Evolutionary conservation across 2,888 invertebrate species (phyloP).

Genomic region (Periphyllus acericola): DNA sequence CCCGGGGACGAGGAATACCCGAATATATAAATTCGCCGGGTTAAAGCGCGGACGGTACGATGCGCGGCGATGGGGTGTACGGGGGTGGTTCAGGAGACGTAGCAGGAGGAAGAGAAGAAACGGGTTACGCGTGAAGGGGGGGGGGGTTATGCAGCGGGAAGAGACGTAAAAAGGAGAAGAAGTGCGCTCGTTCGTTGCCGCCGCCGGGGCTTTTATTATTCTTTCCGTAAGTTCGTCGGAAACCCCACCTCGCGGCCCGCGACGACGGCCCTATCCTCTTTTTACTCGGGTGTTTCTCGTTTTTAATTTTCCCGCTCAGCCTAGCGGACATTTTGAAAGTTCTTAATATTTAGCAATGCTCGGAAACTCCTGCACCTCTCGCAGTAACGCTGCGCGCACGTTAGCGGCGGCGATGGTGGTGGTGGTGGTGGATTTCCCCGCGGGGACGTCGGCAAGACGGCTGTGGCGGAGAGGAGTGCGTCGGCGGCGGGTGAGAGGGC

Average conservation of each 20-base stretch:
- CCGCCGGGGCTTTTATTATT: conserved; percentile 56
- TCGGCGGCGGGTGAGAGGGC: background rate
- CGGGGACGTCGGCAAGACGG: background rate
- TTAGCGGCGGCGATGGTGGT: background rate
- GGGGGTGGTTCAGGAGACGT: background rate
- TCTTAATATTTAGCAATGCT: conserved; percentile 65
- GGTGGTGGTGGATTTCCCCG: no score
- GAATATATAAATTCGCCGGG: conserved; percentile 31
- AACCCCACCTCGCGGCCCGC: conserved; percentile 2
- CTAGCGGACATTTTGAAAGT: conserved; percentile 66
- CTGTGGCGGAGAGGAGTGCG: background rate
- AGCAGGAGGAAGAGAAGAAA: background rate
- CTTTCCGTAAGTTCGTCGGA: conserved; percentile 54
- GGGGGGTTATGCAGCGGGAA: background rate
- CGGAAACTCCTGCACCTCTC: conserved; percentile 56
- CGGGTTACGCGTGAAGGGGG: background rate
- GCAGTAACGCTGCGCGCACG: background rate
- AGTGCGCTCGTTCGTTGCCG: conserved; percentile 38
- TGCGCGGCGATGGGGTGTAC: background rate
- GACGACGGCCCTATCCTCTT: conserved; percentile 47
- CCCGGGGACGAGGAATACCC: conserved; percentile 6
- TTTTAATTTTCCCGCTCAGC: conserved; percentile 65
- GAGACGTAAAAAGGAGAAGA: conserved; percentile 25
- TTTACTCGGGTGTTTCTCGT: conserved; percentile 58
- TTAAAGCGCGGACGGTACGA: background rate